Base-by-base conservation (phyloP, 2,888 invertebrate genomes). In the Sycophila texana region DNA sequence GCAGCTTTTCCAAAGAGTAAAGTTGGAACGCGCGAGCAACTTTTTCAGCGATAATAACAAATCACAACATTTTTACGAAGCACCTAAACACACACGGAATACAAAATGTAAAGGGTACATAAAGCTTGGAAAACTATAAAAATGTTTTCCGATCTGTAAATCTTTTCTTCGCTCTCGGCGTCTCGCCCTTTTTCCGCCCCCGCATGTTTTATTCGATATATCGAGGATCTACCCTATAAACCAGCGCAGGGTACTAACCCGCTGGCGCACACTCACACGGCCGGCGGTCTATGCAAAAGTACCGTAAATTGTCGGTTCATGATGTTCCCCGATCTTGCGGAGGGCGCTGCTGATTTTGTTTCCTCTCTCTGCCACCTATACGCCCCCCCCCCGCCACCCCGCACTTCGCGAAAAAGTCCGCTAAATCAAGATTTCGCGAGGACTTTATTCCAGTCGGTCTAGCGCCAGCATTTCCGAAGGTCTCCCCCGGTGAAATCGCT, bases 281-380 rank as follows among this genome's bases (percentile, higher is more conserved):
- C 82, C 26, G 61, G 18, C 22, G 13, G 79, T 83, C 83, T 85
- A 84, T 86, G 86, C 84, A 86, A 86, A 86, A 85, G 85, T 80
- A 68, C 82, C 77, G 86, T 86, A 86, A 87, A 86, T 86, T 86
- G 84, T 84, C 82, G 83, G 81, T 82, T 82, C 83, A 82, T 79
- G 83, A 83, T 81, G 67, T 79, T 68, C 76, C 16, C 49, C 53
- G 61, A 47, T 76, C 68, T 61, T 10, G n/a, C 10, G 49, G 67
- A 49, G 18, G 26, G 5, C 67, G 49, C 39, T n/a, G 16, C 30
- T 20, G 26, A 51, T 61, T 53, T 63, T 20, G 18, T 16, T 18
- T 10, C 26, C 14, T 20, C 47, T 20, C 47, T 39, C 39, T 39
- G 10, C 39, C 39, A 39, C 39, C 39, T 39, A 39, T 26, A 26